Evolutionary conservation across 2,797 vertebrate species (phyloP).

Genomic region (Mormyrops boulengeri): DNA sequence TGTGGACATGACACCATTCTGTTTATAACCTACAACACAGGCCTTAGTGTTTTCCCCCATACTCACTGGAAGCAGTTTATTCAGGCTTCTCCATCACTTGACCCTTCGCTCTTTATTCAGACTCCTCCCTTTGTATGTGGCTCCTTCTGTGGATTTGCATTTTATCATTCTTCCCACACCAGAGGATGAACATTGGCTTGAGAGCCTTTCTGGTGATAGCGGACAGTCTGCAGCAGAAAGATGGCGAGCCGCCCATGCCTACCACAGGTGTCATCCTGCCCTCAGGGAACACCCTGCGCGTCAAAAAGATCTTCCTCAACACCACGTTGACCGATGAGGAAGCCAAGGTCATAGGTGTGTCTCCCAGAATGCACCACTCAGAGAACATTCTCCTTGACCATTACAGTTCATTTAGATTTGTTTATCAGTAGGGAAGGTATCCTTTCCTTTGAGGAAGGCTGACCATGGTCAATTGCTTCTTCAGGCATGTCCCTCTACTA

Average conservation of each 20-base stretch:
- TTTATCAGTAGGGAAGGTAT: neutral
- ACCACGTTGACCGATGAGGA: constrained; percentile 98
- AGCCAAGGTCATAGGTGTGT: constrained; percentile 92
- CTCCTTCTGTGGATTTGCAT: neutral
- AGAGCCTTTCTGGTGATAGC: constrained; percentile 96
- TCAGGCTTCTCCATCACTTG: neutral
- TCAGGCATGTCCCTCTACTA: constrained; percentile 97
- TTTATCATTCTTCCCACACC: constrained; percentile 1
- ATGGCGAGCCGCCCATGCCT: constrained; percentile 96
- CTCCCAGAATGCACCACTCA: neutral
- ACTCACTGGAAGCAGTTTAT: neutral
- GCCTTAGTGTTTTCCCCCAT: neutral
- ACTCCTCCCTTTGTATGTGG: neutral
- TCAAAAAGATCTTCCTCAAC: constrained; percentile 98
- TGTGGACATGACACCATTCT: neutral
- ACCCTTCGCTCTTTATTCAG: neutral
- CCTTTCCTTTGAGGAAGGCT: neutral
- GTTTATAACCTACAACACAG: neutral
- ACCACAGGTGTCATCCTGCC: constrained; percentile 94
- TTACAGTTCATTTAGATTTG: neutral
- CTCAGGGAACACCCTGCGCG: constrained; percentile 97
- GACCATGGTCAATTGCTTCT: constrained; percentile 17
- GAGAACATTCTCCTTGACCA: neutral
- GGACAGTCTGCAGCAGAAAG: constrained; percentile 96
- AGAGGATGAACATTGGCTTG: constrained; percentile 99